Base-by-base conservation (phyloP, 1,140 invertebrate species). In the Drosophila murphyi region DNA sequence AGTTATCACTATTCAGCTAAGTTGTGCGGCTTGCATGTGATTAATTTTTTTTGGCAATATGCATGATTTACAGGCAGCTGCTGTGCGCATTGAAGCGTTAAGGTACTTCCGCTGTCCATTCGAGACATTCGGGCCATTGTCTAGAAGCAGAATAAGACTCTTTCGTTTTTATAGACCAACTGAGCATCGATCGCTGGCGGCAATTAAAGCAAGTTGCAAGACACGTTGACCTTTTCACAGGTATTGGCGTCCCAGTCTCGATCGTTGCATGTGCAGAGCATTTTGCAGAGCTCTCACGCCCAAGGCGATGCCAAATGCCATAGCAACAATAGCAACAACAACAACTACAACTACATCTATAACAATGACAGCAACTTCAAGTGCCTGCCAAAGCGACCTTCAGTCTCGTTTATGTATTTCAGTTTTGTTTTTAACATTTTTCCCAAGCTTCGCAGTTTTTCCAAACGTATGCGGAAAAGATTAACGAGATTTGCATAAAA, bases 401-500 rank as follows among this genome's bases (percentile, higher is more conserved):
- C 85, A 81, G 80, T 55, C 63, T 54, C 57, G 60, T 55, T 74
- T 75, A 76, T 81, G 63, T 76, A 65, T 64, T 56, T 67, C 20
- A 20, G 20, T 20, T 20, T 20, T 20, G 20, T 20, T 7, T 39
- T 35, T 45, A 5, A 37, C 20, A 12, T 28, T 86, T 80, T 88
- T 88, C 80, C 68, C 85, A 82, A 70, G 77, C 83, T 51, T 56
- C 7, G 39, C 57, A 28, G 57, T 73, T 88, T 88, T 80, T 77
- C 83, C 61, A 54, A 31, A 72, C 73, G 71, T 80, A 88, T 88
- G 85, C 85, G 85, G 85, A 88, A 88, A 83, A 88, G 85, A 80
- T 71, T 81, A 70, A 55, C 67, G 37, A 72, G 50, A 88, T 88
- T 88, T 83, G 80, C 85, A 88, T 88, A 89, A 78, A 80, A 75